Evolutionary conservation across 2,113 vertebrate genomes (phyloP).

Genomic region (Tilapia sparmanii): DNA sequence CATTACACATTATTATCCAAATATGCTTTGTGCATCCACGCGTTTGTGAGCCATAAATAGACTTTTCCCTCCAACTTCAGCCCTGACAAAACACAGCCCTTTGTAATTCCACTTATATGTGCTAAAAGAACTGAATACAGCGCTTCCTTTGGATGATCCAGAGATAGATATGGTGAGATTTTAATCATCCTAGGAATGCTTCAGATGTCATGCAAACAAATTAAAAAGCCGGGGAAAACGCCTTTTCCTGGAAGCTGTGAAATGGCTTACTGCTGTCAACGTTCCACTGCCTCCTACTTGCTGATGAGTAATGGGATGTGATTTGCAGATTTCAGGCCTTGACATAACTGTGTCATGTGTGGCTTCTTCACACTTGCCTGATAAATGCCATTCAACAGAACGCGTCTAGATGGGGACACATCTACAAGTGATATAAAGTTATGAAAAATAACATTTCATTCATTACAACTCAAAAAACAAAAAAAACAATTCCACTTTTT

Average conservation of each 20-base stretch:
- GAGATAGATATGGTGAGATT: neutral
- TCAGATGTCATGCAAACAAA: slow-evolving; percentile 21
- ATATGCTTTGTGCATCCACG: neutral
- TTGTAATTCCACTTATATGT: neutral
- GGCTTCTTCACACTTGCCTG: neutral
- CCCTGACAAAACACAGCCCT: neutral
- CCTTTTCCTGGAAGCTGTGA: slow-evolving; percentile 24
- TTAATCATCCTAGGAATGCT: slow-evolving; percentile 14
- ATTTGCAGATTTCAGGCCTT: neutral
- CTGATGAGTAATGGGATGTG: neutral
- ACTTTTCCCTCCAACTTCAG: neutral
- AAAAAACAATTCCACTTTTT: neutral
- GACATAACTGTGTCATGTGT: neutral
- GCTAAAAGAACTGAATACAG: neutral
- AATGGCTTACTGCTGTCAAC: neutral
- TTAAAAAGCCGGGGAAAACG: neutral
- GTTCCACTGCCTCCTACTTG: neutral
- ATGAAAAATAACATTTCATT: neutral
- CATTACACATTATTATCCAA: neutral
- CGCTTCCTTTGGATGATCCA: neutral
- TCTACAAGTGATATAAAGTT: neutral
- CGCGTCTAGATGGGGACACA: neutral
- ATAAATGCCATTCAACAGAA: neutral
- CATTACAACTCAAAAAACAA: neutral
- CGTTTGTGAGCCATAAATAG: neutral